phyloP scores from a whole-genome alignment of 2,113 vertebrate species.

The Nematolebias whitei region DNA sequence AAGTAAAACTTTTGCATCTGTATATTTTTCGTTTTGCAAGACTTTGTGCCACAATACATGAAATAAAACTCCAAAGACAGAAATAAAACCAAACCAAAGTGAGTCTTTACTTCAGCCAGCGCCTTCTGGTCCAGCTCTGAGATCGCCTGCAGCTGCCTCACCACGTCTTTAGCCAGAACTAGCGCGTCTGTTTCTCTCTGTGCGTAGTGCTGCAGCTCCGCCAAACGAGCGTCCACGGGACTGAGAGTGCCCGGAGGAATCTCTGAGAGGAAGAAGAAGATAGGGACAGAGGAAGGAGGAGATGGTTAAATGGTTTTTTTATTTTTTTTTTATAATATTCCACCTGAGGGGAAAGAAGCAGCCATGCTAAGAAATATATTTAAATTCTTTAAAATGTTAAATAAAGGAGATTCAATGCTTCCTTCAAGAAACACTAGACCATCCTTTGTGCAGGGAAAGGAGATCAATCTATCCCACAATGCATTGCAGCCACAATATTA shows the following conservation, averaged over 20 bases:
- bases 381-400: too few relatives aligned
- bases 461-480: background rate
- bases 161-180: constrained; percentile 65
- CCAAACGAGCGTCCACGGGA: constrained; percentile 33
- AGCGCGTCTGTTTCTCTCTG: constrained; percentile 63
- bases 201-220: constrained; percentile 64
- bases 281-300: too few relatives aligned
- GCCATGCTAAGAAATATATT: too few relatives aligned
- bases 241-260: background rate
- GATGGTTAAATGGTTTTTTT: background rate
- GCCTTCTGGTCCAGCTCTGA: constrained; percentile 63
- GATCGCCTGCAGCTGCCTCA: constrained; percentile 65
- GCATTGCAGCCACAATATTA: background rate
- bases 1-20: too few relatives aligned
- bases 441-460: background rate
- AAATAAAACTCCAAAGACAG: too few relatives aligned
- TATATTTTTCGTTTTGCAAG: too few relatives aligned
- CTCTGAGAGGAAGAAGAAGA: constrained; percentile 20
- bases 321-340: background rate
- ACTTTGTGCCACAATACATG: too few relatives aligned
- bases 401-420: too few relatives aligned
- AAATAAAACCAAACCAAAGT: too few relatives aligned
- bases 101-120: constrained; percentile 50
- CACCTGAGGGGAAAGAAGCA: background rate
- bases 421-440: background rate